Evolutionary conservation across 2,888 invertebrate genomes (phyloP), one percentile per base, ranked within the genome.

Genomic region (Andrena chrysosceles): DNA sequence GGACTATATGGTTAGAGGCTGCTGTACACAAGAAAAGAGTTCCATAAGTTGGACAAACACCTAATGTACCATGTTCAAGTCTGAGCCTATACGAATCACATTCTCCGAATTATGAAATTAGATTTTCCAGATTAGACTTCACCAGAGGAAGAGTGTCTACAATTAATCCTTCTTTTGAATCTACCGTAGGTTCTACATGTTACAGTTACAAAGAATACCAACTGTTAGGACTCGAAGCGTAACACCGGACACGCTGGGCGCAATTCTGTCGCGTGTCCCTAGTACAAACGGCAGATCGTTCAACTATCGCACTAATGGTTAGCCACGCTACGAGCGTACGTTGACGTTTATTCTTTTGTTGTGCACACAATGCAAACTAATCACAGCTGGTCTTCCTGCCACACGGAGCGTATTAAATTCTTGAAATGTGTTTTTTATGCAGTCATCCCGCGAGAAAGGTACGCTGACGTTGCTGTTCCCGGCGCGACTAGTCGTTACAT

Each of bases 251-350:
- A 29, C 13, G 20, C 6, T 59, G 73, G 66, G 49, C 64, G 68
- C 49, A 77, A 62, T 29, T 33, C 42, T 69, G 80, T 80, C 80
- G 83, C 80, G 76, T 80, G 83, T 72, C 80, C 56, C 62, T 26
- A 13, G 23, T n/a, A 33, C 23, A 52, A 10, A n/a, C 69, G 10
- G 33, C 68, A 29, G 62, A 20, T 72, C 42, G 59, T 72, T 64
- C 73, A 81, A 81, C 78, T 63, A 78, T 69, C 81, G 29, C 60
- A 5, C 16, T 42, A 42, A 42, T 78, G 77, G 73, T 64, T 66
- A 77, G 68, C 68, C 71, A 49, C 35, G n/a, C 52, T 5, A 29
- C 29, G 62, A 60, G 62, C 49, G 35, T 70, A 29, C 33, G 13
- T 26, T n/a, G 33, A 6, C 33, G 31, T 56, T 49, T 62, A 23